Evolutionary conservation across 2,113 vertebrate genomes (phyloP).

Genomic region (Cyprinodon variegatus): DNA sequence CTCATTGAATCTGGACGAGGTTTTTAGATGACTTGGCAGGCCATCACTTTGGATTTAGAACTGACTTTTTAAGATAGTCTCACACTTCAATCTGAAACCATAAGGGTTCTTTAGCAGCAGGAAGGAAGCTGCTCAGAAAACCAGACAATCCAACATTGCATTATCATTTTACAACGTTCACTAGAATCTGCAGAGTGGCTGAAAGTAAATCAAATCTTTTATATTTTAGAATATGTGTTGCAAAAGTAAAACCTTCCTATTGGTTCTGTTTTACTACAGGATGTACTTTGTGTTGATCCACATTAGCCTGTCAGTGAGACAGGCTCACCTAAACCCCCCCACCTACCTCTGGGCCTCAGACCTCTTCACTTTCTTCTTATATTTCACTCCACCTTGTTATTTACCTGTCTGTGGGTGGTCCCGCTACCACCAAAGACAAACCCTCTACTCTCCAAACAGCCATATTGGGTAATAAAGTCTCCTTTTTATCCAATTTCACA

Average conservation of each 20-base stretch:
- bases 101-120: not conserved
- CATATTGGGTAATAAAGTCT: conserved; percentile 59
- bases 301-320: conserved; percentile 34
- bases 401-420: conserved; percentile 78
- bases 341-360: conserved; percentile 41
- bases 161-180: no score
- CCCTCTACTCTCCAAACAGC: conserved; percentile 31
- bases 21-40: no score
- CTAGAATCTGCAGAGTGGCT: not conserved
- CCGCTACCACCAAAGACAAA: conserved; percentile 55
- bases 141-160: no score
- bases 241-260: not conserved
- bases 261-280: not conserved
- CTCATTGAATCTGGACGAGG: no score
- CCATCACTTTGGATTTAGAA: not conserved
- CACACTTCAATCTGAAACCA: not conserved
- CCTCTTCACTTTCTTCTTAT: conserved; percentile 47
- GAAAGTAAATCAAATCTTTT: not conserved
- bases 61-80: not conserved
- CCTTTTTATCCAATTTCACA: conserved; percentile 73
- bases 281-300: conserved; percentile 45
- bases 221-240: not conserved
- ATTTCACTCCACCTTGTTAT: conserved; percentile 74
- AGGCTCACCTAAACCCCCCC: conserved; percentile 21
- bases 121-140: not conserved